Base-by-base conservation (phyloP, 2,888 invertebrate genomes). In the Diadegma fenestrale region DNA sequence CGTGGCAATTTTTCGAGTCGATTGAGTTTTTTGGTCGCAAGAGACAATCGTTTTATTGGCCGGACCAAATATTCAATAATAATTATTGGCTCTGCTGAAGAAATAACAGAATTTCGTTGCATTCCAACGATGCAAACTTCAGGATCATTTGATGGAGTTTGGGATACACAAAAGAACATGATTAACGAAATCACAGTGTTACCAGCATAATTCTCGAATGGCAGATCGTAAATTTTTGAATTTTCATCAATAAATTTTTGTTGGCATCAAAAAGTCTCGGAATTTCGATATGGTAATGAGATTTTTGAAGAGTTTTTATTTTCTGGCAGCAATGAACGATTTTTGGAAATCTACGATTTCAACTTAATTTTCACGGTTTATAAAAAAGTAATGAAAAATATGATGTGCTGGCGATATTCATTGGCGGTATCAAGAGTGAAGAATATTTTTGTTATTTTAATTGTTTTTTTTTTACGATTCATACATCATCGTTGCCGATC, bases 381-480 rank as follows among this genome's bases (percentile, higher is more conserved):
- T 26, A 26, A 45, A 10, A 68, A 45, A 45, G 6, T 17, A 0
- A 37, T 37, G 10, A 37, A 37, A 37, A 37, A 37, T 37, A 37
- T 37, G 10, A 37, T 26, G 43, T 68, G n/a, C n/a, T n/a, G 14
- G 17, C 30, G 43, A 43, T 43, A 43, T 43, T 43, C 43, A 43
- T 43, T 14, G 45, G 14, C 26, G 2, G 6, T 26, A 26, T 58
- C 14, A 12, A 58, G 14, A 58, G 58, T 58, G 6, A 26, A 22
- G 26, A 14, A 58, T 58, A 58, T 58, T 58, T 26, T 14, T 79
- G n/a, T 26, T 61, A 33, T 30, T 22, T 71, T 71, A 69, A 61
- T 69, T 26, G 61, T 58, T 63, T 61, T 69, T 37, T 37, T 79
- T 69, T 45, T 68, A 78, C 69, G 68, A 43, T 19, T 58, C 43